Conservation (phyloP, 1,140 invertebrate genomes). For the Chrysomallon squamiferum region DNA sequence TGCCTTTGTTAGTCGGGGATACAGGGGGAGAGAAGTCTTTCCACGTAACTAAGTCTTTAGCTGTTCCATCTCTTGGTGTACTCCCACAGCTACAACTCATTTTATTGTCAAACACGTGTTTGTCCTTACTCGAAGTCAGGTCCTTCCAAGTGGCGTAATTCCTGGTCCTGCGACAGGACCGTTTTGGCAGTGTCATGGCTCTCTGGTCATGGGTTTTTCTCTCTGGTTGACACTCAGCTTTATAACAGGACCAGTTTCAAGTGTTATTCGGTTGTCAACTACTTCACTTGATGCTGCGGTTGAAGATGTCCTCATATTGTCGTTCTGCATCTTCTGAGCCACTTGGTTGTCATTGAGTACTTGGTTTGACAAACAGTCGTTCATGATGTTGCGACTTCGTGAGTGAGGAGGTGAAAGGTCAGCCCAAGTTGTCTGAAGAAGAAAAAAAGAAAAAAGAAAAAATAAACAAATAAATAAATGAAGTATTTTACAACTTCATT, state of each 20-base stretch:
- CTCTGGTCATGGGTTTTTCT: not conserved
- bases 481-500: too few species aligned
- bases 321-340: not conserved
- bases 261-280: constrained; percentile 7
- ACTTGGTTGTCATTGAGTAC: not conserved
- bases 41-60: constrained; percentile 29
- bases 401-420: constrained; percentile 16
- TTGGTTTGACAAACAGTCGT: not conserved
- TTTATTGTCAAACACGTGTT: not conserved
- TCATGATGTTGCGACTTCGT: constrained; percentile 6
- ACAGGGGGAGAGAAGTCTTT: constrained; percentile 40
- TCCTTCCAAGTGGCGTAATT: constrained; percentile 39
- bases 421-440: constrained; percentile 20
- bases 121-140: constrained; percentile 34
- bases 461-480: not conserved
- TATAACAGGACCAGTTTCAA: constrained; percentile 23
- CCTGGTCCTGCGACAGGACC: not conserved
- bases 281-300: not conserved
- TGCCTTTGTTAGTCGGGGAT: constrained; percentile 4
- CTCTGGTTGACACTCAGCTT: constrained; percentile 12
- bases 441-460: constrained; percentile 6
- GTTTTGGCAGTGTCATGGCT: not conserved
- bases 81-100: constrained; percentile 1
- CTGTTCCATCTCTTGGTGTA: not conserved
- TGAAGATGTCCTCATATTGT: not conserved